Conservation (phyloP, 35 echinoderm and acorn worm species). For the Patiria miniata region DNA sequence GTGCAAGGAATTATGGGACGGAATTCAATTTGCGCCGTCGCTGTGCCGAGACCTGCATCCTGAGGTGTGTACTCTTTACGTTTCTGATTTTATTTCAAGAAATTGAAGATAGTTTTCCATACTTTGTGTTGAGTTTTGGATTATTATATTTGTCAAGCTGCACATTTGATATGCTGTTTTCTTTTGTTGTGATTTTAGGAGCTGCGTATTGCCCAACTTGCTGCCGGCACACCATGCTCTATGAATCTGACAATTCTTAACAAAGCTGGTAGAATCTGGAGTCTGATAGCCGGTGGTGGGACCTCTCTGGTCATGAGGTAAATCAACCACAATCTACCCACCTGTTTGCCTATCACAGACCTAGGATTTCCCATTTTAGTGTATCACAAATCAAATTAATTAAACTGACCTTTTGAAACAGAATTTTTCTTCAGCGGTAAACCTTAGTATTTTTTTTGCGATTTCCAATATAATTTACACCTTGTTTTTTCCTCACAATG, state of each 20-base stretch:
- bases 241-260: constrained; percentile 72
- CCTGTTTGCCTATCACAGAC: too few species aligned
- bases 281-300: constrained; percentile 55
- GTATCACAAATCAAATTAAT: too few species aligned
- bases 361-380: too few species aligned
- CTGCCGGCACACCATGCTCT: constrained; percentile 31
- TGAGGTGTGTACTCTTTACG: constrained; percentile 21
- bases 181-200: constrained; percentile 49
- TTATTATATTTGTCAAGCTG: too few species aligned
- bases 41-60: constrained; percentile 38
- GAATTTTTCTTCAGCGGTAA: too few species aligned
- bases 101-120: too few species aligned
- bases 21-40: constrained; percentile 32
- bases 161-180: neutral
- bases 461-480: too few species aligned
- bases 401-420: too few species aligned
- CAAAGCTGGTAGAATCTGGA: constrained; percentile 67
- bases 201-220: constrained; percentile 24
- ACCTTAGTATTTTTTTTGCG: too few species aligned
- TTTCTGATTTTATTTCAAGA: too few species aligned
- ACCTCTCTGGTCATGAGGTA: constrained; percentile 69
- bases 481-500: too few species aligned
- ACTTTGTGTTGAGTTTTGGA: too few species aligned
- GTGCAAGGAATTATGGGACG: constrained; percentile 63
- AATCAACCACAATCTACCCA: neutral